Percentiles rank a stretch among this genome's conserved stretches.
These are phyloP conservation scores for Podilymbus podiceps DNA, from an alignment of 2,113 vertebrate species.

Conservation along the genomic window DNA sequence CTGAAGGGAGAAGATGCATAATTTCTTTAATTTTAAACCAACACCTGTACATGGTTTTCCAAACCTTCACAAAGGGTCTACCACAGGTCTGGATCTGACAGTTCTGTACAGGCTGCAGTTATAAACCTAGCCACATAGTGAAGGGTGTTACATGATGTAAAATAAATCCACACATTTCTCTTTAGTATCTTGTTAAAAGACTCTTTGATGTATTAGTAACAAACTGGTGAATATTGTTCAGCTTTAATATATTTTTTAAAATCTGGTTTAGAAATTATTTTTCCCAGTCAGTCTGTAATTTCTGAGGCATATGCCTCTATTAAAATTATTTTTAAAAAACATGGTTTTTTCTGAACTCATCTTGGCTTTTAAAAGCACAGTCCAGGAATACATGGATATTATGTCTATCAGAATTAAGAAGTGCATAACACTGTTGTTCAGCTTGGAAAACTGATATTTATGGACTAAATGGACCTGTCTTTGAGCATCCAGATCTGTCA, in stretches of 20 bases:
- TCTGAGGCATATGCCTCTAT: background rate
- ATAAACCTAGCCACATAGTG: rapidly evolving
- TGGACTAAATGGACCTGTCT: background rate
- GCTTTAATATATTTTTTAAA: background rate
- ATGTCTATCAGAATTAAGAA: background rate
- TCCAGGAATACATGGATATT: background rate
- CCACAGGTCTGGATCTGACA: background rate
- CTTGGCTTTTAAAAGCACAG: background rate
- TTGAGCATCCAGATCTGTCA: background rate
- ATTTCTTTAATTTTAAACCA: background rate
- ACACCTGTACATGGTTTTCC: background rate
- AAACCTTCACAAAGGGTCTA: background rate
- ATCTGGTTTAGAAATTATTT: background rate
- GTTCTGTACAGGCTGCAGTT: background rate
- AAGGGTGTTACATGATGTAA: background rate
- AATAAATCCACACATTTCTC: background rate
- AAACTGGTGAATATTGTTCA: background rate
- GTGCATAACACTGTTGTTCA: background rate
- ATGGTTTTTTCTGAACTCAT: background rate
- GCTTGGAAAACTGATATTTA: background rate
- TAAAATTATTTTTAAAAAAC: background rate
- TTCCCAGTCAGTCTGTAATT: background rate
- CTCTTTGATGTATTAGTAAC: background rate
- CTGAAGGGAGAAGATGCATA: background rate
- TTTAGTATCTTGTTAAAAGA: background rate